Percentiles rank a stretch among this genome's conserved stretches.
phyloP scores from a whole-genome alignment of 1,140 invertebrate species.

The Nomia melanderi region DNA sequence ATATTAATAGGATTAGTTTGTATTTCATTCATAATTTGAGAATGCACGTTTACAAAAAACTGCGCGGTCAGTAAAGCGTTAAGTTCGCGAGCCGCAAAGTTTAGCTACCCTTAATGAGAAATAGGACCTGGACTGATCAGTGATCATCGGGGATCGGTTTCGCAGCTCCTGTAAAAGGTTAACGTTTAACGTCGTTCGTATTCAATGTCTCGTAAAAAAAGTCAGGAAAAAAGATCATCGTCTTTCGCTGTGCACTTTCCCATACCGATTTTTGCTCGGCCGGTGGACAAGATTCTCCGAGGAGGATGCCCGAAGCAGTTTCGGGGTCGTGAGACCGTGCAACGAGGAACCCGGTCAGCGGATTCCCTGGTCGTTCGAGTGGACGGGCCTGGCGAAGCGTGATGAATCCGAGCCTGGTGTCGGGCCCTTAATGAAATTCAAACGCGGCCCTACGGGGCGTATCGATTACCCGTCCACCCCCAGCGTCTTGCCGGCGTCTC shows the following conservation, averaged over 20 bases:
- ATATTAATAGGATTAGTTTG: too few relatives aligned
- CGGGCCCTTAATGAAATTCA: slow-evolving; percentile 59
- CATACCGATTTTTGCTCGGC: slow-evolving; percentile 9
- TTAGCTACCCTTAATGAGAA: too few relatives aligned
- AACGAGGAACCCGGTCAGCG: background rate
- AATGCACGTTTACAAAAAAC: too few relatives aligned
- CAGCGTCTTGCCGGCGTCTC: slow-evolving; percentile 50
- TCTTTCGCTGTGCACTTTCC: slow-evolving; percentile 26
- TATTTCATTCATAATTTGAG: too few relatives aligned
- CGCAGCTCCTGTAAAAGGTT: too few relatives aligned
- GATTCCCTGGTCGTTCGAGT: slow-evolving; percentile 45
- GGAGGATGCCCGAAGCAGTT: slow-evolving; percentile 6
- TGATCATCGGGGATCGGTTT: too few relatives aligned
- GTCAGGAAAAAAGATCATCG: background rate
- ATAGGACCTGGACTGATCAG: too few relatives aligned
- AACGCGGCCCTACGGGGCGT: slow-evolving; percentile 48
- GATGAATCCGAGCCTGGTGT: slow-evolving; percentile 47
- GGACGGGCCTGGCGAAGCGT: slow-evolving; percentile 41
- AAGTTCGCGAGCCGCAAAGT: too few relatives aligned
- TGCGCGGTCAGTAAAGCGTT: too few relatives aligned
- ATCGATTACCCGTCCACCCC: slow-evolving; percentile 62
- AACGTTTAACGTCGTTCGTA: background rate
- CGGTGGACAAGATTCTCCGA: background rate
- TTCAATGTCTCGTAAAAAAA: background rate
- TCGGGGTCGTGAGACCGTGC: slow-evolving; percentile 17